These are phyloP conservation scores for Drosophila anomalipes DNA, from an alignment of 2,888 invertebrate species.

Conservation along the genomic window DNA sequence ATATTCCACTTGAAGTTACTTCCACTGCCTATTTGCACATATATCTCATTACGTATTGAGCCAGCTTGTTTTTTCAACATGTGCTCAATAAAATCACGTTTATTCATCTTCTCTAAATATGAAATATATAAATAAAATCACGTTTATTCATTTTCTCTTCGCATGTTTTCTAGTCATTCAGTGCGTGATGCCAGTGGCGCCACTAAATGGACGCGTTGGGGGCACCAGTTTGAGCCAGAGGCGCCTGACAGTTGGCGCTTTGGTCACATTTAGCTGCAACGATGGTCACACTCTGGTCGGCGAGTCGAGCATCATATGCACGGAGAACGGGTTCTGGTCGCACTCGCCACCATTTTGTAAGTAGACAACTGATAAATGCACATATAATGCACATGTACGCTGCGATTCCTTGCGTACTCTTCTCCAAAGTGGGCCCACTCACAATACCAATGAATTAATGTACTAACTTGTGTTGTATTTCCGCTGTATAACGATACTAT, in stretches of 20 bases:
- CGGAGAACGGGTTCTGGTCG: conserved; percentile 95
- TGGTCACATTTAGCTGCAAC: conserved; percentile 91
- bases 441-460: conserved; percentile 67
- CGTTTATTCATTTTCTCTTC: not conserved
- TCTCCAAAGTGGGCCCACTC: conserved; percentile 68
- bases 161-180: conserved; percentile 89
- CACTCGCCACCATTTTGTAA: conserved; percentile 93
- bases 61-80: not conserved
- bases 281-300: conserved; percentile 88
- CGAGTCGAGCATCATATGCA: conserved; percentile 93
- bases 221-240: conserved; percentile 86
- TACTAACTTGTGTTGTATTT: conserved; percentile 75
- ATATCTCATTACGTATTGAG: not conserved
- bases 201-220: conserved; percentile 89
- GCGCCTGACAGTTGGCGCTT: conserved; percentile 91
- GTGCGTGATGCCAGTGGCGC: conserved; percentile 91
- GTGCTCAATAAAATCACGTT: not conserved
- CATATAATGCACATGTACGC: conserved; percentile 60
- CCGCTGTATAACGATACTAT: conserved; percentile 61
- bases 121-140: not conserved
- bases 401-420: conserved; percentile 59
- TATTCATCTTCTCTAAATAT: not conserved
- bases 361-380: conserved; percentile 73
- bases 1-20: not conserved
- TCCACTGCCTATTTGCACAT: not conserved